Evolutionary conservation across 2,113 vertebrate genomes (phyloP).

Genomic region (Oceanodroma tethys): DNA sequence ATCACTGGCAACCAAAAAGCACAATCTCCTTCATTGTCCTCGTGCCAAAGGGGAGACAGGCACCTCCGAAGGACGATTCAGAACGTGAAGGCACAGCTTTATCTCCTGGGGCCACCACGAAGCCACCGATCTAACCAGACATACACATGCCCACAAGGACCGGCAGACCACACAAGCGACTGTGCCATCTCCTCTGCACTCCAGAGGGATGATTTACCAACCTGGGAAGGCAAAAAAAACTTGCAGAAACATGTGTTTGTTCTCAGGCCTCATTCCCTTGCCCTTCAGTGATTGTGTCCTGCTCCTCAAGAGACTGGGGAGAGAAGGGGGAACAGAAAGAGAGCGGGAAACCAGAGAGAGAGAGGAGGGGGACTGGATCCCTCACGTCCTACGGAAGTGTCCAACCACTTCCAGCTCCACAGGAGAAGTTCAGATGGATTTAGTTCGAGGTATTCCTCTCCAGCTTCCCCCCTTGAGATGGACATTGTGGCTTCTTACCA

Average conservation of each 20-base stretch:
- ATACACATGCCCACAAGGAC: background rate
- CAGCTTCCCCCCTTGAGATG: background rate
- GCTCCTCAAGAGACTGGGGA: background rate
- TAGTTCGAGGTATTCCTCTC: background rate
- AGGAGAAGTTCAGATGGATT: background rate
- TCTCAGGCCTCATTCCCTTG: background rate
- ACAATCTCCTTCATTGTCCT: background rate
- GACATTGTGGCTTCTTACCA: background rate
- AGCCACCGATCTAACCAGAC: rapidly evolving
- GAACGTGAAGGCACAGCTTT: background rate
- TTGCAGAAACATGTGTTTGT: rapidly evolving
- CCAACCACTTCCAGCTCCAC: background rate
- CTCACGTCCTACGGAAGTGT: background rate
- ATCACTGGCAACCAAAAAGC: rapidly evolving
- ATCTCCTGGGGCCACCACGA: background rate
- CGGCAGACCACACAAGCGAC: rapidly evolving
- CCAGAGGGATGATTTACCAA: background rate
- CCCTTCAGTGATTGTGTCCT: background rate
- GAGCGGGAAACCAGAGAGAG: background rate
- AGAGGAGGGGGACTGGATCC: background rate
- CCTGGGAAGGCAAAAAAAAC: background rate
- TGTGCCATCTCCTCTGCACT: background rate
- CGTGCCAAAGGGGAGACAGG: background rate
- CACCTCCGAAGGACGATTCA: background rate
- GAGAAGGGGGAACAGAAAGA: background rate